Percentiles rank a stretch among this genome's conserved stretches.
Evolutionary conservation across 2,113 vertebrate genomes (phyloP).

Genomic region (Dasyurus viverrinus): DNA sequence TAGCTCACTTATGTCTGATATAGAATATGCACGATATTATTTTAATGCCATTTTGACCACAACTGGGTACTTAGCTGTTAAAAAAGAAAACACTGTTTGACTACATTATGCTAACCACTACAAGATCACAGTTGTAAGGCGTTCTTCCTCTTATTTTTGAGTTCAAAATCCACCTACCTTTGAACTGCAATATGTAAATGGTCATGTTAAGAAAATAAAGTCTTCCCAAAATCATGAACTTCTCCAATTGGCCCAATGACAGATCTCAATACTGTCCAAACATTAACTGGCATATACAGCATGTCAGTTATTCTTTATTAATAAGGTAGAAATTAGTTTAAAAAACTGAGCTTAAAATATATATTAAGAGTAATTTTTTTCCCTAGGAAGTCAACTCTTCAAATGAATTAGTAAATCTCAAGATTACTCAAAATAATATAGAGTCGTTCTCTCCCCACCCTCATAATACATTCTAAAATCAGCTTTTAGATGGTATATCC

Average conservation of each 20-base stretch:
- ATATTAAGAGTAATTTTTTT: not conserved
- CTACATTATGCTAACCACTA: not conserved
- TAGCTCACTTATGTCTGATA: conserved; percentile 17
- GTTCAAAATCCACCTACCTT: not conserved
- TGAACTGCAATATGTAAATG: not conserved
- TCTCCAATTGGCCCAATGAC: not conserved
- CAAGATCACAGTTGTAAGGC: not conserved
- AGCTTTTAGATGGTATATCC: not conserved
- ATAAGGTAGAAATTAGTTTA: not conserved
- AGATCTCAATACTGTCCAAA: not conserved
- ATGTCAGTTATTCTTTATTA: not conserved
- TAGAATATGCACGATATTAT: not conserved
- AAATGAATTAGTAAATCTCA: not conserved
- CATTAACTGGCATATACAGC: not conserved
- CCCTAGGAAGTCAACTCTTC: not conserved
- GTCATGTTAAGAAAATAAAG: not conserved
- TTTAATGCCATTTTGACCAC: conserved; percentile 12
- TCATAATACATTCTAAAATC: not conserved
- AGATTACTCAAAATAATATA: not conserved
- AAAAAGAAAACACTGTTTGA: conserved; percentile 32
- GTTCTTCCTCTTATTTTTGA: conserved; percentile 15
- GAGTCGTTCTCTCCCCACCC: not conserved
- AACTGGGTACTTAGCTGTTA: not conserved
- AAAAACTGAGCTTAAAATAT: not conserved
- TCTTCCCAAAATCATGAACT: not conserved